Evolutionary conservation across 2,797 vertebrate genomes (phyloP), one percentile per base, ranked within the genome.

Genomic region (Brotula barbata): DNA sequence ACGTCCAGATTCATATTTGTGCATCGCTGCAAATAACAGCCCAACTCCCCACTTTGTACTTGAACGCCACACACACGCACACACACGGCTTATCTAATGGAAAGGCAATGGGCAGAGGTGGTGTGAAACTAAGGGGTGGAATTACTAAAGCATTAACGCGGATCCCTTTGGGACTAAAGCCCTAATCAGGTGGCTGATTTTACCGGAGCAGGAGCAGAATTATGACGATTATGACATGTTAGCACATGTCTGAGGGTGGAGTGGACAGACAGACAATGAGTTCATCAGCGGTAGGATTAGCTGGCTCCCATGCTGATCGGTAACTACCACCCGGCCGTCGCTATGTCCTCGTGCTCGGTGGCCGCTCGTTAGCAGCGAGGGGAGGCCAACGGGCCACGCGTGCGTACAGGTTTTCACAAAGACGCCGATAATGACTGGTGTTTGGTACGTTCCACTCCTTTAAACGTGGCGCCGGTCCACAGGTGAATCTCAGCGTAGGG

Each of bases 171-270:
- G 95, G 95, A 92, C 89, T 90, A 81, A 40, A 83, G 81, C 78
- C 78, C 90, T 97, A 95, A 98, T 98, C 95, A 96, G 92, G 92
- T 87, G 91, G 85, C 90, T 91, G 90, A 91, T 33, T 33, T 9
- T 33, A 33, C 83, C 89, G 78, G 81, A 90, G 92, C 91, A 90
- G 87, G 92, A 91, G 93, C 88, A 91, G 92, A 94, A 91, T 95
- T 93, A 93, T 95, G 95, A 94, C 91, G 91, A 95, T 94, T 95
- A 95, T 93, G 95, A 94, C 95, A 93, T 97, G 95, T 95, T 93
- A 93, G 93, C 92, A 93, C 94, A 93, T 92, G 96, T 94, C 94
- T 94, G 85, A 91, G 88, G 89, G 88, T 86, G 85, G 91, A 94
- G 91, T 92, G 94, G 95, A 96, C 94, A 91, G 94, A 95, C 94